Conservation (phyloP, 1,140 invertebrate species). For the Pantala flavescens region DNA sequence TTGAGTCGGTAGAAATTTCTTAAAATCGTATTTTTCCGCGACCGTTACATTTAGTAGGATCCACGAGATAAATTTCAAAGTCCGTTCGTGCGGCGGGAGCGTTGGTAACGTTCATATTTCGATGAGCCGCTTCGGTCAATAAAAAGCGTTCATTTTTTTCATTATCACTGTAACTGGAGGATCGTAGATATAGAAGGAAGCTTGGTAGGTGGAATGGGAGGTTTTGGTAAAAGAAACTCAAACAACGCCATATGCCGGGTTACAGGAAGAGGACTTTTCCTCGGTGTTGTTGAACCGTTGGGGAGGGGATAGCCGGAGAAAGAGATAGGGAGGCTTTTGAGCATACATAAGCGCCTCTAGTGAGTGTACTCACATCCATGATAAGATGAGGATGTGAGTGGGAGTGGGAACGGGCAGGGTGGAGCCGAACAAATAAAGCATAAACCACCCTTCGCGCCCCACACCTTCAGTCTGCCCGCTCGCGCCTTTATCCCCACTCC, state of each 20-base stretch:
- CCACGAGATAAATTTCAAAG: too few species aligned
- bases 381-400: background rate
- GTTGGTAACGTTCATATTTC: too few species aligned
- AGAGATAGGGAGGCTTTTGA: conserved; percentile 3
- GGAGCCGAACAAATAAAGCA: conserved; percentile 8
- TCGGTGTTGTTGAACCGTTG: background rate
- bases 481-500: background rate
- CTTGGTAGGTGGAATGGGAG: background rate
- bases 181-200: background rate
- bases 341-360: conserved; percentile 4
- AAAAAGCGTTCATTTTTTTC: background rate
- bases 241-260: conserved; percentile 1
- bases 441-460: background rate
- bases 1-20: too few species aligned
- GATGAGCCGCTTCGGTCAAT: too few species aligned
- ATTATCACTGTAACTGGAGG: background rate
- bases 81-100: too few species aligned
- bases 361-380: conserved; percentile 1
- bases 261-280: background rate
- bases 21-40: too few species aligned
- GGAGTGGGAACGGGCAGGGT: background rate
- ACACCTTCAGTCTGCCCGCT: background rate
- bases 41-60: too few species aligned
- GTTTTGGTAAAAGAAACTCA: background rate
- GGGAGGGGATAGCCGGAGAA: background rate